Conservation (phyloP, 2,888 invertebrate species). For the Drosophila borealis region DNA sequence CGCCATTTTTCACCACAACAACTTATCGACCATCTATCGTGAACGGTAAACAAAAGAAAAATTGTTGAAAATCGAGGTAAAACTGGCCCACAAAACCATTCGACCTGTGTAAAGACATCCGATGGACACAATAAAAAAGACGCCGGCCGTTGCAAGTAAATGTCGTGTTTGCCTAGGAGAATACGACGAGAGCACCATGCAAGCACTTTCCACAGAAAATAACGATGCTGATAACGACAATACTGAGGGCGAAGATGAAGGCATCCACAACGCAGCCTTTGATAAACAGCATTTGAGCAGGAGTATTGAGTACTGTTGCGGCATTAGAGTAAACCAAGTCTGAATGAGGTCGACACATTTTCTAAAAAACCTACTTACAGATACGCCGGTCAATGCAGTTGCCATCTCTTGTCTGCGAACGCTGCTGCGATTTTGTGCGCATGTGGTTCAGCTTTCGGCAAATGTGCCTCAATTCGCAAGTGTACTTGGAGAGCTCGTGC, state of each 20-base stretch:
- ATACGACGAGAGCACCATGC: constrained; percentile 22
- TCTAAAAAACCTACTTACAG: constrained; percentile 10
- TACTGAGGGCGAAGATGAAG: constrained; percentile 3
- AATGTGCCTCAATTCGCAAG: constrained; percentile 81
- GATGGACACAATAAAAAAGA: constrained; percentile 33
- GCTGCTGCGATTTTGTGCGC: constrained; percentile 75
- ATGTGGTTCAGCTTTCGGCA: constrained; percentile 82
- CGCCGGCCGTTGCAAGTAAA: neutral
- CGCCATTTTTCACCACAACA: constrained; percentile 4
- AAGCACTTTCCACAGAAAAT: constrained; percentile 19
- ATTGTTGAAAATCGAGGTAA: constrained; percentile 6
- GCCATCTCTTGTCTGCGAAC: constrained; percentile 74
- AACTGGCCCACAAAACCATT: too few relatives aligned
- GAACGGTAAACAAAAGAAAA: constrained; percentile 46
- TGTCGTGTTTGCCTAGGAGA: constrained; percentile 47
- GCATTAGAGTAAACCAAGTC: constrained; percentile 61
- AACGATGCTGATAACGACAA: constrained; percentile 4
- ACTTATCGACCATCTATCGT: constrained; percentile 23
- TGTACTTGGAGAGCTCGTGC: constrained; percentile 69
- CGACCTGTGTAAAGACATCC: neutral
- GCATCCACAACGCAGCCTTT: neutral
- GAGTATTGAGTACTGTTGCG: constrained; percentile 77
- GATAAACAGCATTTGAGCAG: constrained; percentile 19
- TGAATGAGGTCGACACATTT: too few relatives aligned
- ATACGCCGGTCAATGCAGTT: constrained; percentile 49